Conservation (phyloP, 1,140 invertebrate genomes). For the Physella acuta region DNA sequence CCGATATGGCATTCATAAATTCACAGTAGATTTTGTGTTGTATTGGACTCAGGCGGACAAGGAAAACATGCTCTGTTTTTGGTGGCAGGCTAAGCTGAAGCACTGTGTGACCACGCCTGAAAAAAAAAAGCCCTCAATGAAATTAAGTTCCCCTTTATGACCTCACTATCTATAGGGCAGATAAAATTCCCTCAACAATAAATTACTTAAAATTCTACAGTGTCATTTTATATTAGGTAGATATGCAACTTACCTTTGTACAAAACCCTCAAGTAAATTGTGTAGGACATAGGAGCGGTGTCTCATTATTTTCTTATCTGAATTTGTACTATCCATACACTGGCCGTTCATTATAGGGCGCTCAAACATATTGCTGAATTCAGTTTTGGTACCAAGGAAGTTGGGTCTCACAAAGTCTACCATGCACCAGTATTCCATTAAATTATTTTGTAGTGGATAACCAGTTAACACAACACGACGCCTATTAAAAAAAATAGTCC, state of each 20-base stretch:
- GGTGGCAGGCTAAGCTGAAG: slow-evolving; percentile 85
- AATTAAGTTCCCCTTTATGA: too few relatives aligned
- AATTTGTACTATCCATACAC: slow-evolving; percentile 85
- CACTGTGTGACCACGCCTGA: slow-evolving; percentile 87
- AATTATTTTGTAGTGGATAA: slow-evolving; percentile 95
- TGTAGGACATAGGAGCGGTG: slow-evolving; percentile 90
- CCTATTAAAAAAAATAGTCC: too few relatives aligned
- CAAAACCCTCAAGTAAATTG: slow-evolving; percentile 86
- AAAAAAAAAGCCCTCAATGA: too few relatives aligned
- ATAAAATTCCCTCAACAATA: too few relatives aligned
- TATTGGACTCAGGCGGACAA: slow-evolving; percentile 78
- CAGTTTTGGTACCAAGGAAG: slow-evolving; percentile 85
- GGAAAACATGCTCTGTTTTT: slow-evolving; percentile 93
- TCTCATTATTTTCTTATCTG: slow-evolving; percentile 92
- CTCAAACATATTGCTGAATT: slow-evolving; percentile 78
- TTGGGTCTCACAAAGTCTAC: slow-evolving; percentile 95
- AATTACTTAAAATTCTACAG: too few relatives aligned
- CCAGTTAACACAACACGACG: slow-evolving; percentile 91
- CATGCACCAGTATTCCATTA: slow-evolving; percentile 88
- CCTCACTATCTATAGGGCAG: too few relatives aligned
- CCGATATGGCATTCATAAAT: slow-evolving; percentile 63
- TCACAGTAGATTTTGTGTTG: slow-evolving; percentile 76
- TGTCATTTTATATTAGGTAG: too few relatives aligned
- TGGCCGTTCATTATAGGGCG: slow-evolving; percentile 87
- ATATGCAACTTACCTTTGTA: slow-evolving; percentile 67